Base-by-base conservation (phyloP, 2,797 vertebrate species). In the Emydoidea blandingii region DNA sequence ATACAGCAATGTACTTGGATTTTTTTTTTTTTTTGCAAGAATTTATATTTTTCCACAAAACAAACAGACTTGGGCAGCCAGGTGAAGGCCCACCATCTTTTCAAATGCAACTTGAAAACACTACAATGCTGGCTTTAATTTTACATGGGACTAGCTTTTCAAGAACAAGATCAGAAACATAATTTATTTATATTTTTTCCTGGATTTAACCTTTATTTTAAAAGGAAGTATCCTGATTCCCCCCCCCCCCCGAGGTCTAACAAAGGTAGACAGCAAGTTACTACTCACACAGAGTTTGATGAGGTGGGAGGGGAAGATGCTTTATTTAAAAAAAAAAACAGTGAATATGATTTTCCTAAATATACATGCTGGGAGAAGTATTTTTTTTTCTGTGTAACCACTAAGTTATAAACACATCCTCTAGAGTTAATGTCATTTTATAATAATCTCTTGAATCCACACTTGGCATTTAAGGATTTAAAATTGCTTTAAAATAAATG, bases 121-220 rank as follows among this genome's bases (percentile, higher is more conserved):
- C 6, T 93, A 85, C 72, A 83, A n/a, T n/a, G 23, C 16, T 79
- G 72, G 49, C 53, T 96, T 93, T 94, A 95, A 95, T 96, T 97
- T 94, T 95, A 94, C 91, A 92, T 85, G 62, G 44, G 1, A 2
- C 59, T 89, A 94, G 88, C 54, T 93, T 97, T 97, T 91, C 80
- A 68, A 88, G 95, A 97, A 97, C 50, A 78, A 80, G 93, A 93
- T 92, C 56, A 90, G 91, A 87, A 97, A 65, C 92, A 90, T 97
- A 47, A 91, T 91, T 95, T 94, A 96, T 94, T 96, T 94, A 96
- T 96, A 93, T 89, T 95, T 97, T 93, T 81, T 37, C 37, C 86
- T 89, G 94, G n/a, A 91, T 94, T 96, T 97, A 95, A 90, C 57
- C 56, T 93, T 95, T 96, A 96, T 96, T 95, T 97, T 96, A 95